Percentiles rank a stretch among this genome's conserved stretches.
These are phyloP conservation scores for Mus spretus DNA, from an alignment of 2,797 vertebrate species.

Conservation along the genomic window DNA sequence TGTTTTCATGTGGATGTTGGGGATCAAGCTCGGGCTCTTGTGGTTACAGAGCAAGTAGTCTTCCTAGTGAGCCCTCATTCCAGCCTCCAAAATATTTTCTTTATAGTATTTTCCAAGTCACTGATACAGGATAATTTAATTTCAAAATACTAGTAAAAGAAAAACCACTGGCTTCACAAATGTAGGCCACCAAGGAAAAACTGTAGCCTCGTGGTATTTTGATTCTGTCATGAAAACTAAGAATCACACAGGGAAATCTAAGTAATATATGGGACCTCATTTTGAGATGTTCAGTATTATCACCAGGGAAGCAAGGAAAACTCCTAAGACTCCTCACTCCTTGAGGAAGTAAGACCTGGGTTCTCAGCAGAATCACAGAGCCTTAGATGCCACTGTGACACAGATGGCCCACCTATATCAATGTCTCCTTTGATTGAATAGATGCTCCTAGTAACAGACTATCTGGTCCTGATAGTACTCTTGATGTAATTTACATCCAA, in stretches of 20 bases:
- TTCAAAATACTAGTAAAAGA: conserved; percentile 80
- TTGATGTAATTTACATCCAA: conserved; percentile 9
- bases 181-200: conserved; percentile 79
- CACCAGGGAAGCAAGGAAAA: not conserved
- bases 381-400: not conserved
- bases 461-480: not conserved
- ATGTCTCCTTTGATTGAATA: not conserved
- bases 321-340: not conserved
- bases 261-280: conserved; percentile 47
- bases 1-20: not conserved
- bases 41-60: not conserved
- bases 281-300: conserved; percentile 37
- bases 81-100: conserved; percentile 48
- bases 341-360: not conserved
- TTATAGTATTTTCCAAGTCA: conserved; percentile 75
- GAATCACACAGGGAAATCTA: conserved; percentile 57
- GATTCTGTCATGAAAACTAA: conserved; percentile 75
- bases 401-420: not conserved
- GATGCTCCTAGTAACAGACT: conserved; percentile 5
- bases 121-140: conserved; percentile 79
- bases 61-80: not conserved
- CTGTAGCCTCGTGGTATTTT: conserved; percentile 79
- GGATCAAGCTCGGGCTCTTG: not conserved
- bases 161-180: conserved; percentile 80
- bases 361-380: not conserved